phyloP scores from a whole-genome alignment of 2,113 vertebrate species.

The Sorex araneus region DNA sequence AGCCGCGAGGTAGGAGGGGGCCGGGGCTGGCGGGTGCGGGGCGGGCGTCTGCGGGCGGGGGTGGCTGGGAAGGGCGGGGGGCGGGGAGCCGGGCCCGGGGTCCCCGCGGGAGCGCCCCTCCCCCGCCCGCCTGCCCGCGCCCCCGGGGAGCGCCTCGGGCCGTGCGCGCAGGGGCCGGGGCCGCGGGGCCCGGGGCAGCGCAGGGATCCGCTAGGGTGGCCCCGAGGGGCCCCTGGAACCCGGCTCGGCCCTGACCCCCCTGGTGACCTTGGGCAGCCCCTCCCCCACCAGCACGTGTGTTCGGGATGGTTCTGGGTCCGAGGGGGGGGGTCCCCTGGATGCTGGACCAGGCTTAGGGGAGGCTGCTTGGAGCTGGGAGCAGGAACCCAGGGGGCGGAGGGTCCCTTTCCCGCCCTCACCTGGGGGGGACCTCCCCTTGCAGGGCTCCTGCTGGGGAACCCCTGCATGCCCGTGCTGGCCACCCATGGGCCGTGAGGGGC shows the following conservation, averaged over 20 bases:
- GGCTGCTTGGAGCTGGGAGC: background rate
- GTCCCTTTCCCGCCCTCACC: too few species aligned
- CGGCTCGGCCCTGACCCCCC: too few species aligned
- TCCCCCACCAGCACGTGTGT: background rate
- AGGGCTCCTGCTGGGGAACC: background rate
- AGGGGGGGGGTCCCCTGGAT: background rate
- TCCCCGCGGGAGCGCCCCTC: background rate
- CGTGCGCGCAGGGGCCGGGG: too few species aligned
- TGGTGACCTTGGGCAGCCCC: conserved; percentile 39
- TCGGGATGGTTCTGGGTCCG: background rate
- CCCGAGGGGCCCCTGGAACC: too few species aligned
- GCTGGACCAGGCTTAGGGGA: background rate
- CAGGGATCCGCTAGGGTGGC: background rate
- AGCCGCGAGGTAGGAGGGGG: conserved; percentile 69
- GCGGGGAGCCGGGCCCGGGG: background rate
- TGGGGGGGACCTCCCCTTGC: background rate
- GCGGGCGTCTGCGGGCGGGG: background rate
- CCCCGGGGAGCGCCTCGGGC: background rate
- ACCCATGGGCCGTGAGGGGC: background rate
- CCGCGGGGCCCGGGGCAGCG: background rate
- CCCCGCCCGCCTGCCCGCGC: too few species aligned
- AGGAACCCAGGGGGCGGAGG: too few species aligned
- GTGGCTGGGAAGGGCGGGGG: background rate
- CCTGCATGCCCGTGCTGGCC: background rate
- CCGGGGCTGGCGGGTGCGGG: background rate